Percentiles rank a stretch among this genome's conserved stretches.
phyloP scores from a whole-genome alignment of 2,797 vertebrate genomes.

The Petrocephalus sullivani region DNA sequence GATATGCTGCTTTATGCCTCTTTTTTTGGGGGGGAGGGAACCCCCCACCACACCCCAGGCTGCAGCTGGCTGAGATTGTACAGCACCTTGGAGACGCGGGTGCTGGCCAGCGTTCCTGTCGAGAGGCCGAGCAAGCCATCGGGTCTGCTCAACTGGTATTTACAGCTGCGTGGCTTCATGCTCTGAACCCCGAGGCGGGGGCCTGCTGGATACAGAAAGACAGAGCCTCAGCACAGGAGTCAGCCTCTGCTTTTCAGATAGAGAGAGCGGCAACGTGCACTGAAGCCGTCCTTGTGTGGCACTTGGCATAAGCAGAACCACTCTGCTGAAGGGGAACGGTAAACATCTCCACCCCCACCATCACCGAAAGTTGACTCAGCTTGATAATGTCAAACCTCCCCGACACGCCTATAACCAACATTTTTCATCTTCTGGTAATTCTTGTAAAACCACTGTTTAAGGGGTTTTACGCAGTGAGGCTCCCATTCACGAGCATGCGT shows the following conservation, averaged over 20 bases:
- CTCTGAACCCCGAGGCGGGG: not conserved
- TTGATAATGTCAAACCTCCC: not conserved
- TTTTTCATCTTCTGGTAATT: constrained; percentile 16
- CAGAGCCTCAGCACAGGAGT: not conserved
- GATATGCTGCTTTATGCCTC: not conserved
- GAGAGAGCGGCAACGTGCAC: not conserved
- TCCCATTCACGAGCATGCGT: not conserved
- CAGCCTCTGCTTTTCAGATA: not conserved
- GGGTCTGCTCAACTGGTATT: not conserved
- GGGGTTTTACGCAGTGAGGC: not conserved
- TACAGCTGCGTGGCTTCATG: not conserved
- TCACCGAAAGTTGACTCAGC: constrained; percentile 10
- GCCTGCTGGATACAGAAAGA: not conserved
- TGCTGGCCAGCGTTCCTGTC: not conserved
- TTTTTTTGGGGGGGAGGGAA: not conserved
- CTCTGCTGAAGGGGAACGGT: not conserved
- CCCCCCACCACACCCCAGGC: not conserved
- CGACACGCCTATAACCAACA: not conserved
- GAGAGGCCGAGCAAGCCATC: too few species aligned
- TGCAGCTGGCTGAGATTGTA: not conserved
- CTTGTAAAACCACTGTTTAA: not conserved
- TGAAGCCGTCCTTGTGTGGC: not conserved
- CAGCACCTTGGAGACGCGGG: not conserved
- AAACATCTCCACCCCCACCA: not conserved
- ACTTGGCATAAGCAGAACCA: not conserved